Conservation (phyloP, 2,113 vertebrate species). For the Dolichotis patagonum region DNA sequence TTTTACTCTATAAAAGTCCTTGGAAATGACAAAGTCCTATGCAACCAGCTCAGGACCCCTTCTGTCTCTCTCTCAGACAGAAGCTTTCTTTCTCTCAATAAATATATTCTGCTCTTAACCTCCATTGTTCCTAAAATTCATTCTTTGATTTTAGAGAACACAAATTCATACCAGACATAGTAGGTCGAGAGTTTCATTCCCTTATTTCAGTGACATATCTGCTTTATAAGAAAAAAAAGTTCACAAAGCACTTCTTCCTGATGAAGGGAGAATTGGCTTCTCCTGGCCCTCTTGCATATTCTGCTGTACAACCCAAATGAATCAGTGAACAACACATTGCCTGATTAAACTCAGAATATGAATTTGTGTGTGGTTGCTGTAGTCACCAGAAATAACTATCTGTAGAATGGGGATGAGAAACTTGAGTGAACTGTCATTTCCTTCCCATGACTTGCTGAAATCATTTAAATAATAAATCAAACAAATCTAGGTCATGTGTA, state of each 20-base stretch:
- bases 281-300: not conserved
- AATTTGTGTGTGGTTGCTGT: not conserved
- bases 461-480: constrained; percentile 22
- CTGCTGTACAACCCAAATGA: not conserved
- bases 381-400: not conserved
- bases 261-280: not conserved
- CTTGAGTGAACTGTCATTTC: not conserved
- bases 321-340: not conserved
- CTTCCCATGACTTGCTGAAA: not conserved
- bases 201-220: not conserved
- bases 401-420: not conserved
- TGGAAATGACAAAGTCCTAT: too few species aligned
- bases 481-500: not conserved
- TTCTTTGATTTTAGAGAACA: too few species aligned
- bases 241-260: not conserved
- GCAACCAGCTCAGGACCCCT: too few species aligned
- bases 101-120: too few species aligned
- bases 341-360: not conserved
- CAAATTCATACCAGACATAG: too few species aligned
- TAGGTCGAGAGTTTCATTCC: too few species aligned
- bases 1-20: too few species aligned
- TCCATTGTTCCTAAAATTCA: too few species aligned
- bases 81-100: too few species aligned
- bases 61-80: too few species aligned
- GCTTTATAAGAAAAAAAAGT: not conserved